A percentile compares a stretch with the other conserved stretches of the same genome.
Conservation (phyloP, 53 echinoderm and acorn worm genomes). For the Luidia sarsii region DNA sequence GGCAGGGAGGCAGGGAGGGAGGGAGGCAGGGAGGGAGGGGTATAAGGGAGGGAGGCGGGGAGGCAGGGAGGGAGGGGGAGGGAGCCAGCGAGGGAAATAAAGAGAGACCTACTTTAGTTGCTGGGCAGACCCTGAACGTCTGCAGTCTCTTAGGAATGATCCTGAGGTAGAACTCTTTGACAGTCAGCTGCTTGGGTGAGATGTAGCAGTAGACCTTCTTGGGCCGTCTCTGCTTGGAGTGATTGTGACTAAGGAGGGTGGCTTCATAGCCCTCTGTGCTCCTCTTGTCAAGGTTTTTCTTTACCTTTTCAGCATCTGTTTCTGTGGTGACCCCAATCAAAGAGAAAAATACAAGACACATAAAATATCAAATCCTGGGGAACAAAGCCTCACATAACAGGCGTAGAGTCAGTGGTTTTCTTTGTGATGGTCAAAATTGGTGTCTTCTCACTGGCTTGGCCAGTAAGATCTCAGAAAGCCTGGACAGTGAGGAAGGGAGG, state of each 20-base stretch:
- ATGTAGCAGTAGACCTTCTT: conserved; percentile 97
- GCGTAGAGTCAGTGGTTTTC: no score
- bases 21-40: no score
- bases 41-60: no score
- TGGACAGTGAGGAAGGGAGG: no score
- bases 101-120: conserved; percentile 78
- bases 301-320: conserved; percentile 78
- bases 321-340: conserved; percentile 52
- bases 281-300: conserved; percentile 90
- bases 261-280: conserved; percentile 86
- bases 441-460: no score
- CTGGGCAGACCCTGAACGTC: conserved; percentile 96
- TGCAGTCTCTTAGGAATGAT: conserved; percentile 92
- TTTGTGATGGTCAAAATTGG: no score
- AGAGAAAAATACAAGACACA: not conserved
- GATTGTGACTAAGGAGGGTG: conserved; percentile 68
- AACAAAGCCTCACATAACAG: no score
- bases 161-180: conserved; percentile 95
- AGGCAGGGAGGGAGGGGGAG: not conserved
- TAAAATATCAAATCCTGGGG: no score
- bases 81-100: not conserved
- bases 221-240: conserved; percentile 77
- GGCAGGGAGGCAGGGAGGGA: no score
- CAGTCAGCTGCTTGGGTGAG: conserved; percentile 92
- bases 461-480: no score